Evolutionary conservation across 35 echinoderm and acorn worm genomes (phyloP), one percentile per base, ranked within the genome.

Genomic region (Ptychodera flava): DNA sequence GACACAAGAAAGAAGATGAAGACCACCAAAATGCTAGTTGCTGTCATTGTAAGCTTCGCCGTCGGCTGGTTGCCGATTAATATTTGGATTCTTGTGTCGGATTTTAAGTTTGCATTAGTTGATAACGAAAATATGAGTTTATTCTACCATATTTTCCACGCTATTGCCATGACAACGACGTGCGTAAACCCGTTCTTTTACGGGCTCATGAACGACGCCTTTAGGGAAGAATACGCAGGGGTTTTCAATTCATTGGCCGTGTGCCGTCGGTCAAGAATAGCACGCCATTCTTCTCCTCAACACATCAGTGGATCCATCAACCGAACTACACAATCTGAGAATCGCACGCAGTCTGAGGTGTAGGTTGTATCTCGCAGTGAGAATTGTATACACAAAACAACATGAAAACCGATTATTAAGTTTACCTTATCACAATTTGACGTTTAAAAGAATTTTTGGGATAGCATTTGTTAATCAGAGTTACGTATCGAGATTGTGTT

Each of bases 21-120:
- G 32, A 98, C 91, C 90, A 91, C 93, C 80, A 86, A 90, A 31
- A 98, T 98, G 92, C 36, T 98, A 1, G 92, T 92, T 15, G 89
- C 92, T 1, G 95, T 98, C 16, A 92, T 98, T 16, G 35, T 90
- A 30, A 90, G 91, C 0, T 98, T 98, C 85, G 92, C 87, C 1
- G 22, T 92, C 6, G 93, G 92, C 33, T 98, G 95, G 95, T 37
- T 91, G 15, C 95, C 95, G 0, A 77, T 98, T 1, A 94, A 92
- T 79, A 34, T 98, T 0, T 89, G 77, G 78, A 38, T 37, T 78
- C 80, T 93, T 15, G 2, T 90, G 22, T 64, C 45, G 45, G 45
- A 64, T 64, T 64, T 64, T 22, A 64, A 64, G 6, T 64, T 64
- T 64, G 45, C 45, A 12, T 64, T 64, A 22, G 45, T 64, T 64